Evolutionary conservation across 1,140 invertebrate species (phyloP).

Genomic region (Drosophila pallidifrons): DNA sequence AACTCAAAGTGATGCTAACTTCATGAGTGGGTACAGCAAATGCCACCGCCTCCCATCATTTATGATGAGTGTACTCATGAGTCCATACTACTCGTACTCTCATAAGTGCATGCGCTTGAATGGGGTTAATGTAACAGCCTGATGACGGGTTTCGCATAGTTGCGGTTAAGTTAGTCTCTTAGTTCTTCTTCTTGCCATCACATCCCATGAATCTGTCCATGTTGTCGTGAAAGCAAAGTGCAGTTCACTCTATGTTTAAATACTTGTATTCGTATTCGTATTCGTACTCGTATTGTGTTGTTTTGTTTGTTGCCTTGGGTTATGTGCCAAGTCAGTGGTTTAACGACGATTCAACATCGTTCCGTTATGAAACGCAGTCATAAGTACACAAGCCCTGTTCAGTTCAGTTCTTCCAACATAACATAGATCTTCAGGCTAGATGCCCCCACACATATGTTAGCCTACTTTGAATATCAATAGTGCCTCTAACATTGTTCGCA

Average conservation of each 20-base stretch:
- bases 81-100: neutral
- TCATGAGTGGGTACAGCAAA: slow-evolving; percentile 17
- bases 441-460: slow-evolving; percentile 10
- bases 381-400: slow-evolving; percentile 35
- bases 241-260: slow-evolving; percentile 31
- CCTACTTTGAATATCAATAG: slow-evolving; percentile 38
- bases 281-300: slow-evolving; percentile 22
- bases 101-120: slow-evolving; percentile 37
- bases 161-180: slow-evolving; percentile 40
- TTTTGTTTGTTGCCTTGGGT: slow-evolving; percentile 37
- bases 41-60: neutral
- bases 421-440: slow-evolving; percentile 18
- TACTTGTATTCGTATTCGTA: too few relatives aligned
- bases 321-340: slow-evolving; percentile 51
- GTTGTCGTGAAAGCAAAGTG: slow-evolving; percentile 37
- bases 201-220: neutral
- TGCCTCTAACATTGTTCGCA: neutral
- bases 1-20: slow-evolving; percentile 12
- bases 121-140: slow-evolving; percentile 57
- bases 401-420: slow-evolving; percentile 34
- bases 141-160: slow-evolving; percentile 49
- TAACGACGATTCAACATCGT: slow-evolving; percentile 40
- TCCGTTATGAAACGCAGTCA: slow-evolving; percentile 47
- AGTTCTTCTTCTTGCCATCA: slow-evolving; percentile 4
- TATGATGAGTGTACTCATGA: slow-evolving; percentile 7